Evolutionary conservation across 2,888 invertebrate species (phyloP), one percentile per base, ranked within the genome.

Genomic region (Dromius quadrimaculatus): DNA sequence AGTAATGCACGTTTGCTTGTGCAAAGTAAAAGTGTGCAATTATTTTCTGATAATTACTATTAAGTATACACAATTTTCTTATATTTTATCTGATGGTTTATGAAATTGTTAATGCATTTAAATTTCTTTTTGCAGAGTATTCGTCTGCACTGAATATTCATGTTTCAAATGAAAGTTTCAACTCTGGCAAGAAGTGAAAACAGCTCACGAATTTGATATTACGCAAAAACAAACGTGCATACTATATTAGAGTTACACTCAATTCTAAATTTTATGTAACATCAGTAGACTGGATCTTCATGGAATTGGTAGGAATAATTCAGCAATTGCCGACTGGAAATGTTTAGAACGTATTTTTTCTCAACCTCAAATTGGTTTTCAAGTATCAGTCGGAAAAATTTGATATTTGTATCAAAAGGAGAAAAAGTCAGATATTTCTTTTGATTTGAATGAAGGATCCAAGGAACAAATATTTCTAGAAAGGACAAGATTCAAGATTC

Each of bases 81-180:
- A 54, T 11, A 28, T 28, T 41, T 54, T 23, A 54, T 54, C 50
- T 28, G 19, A 28, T 54, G 15, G 9, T 54, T 54, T 28, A 5
- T 28, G 11, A 15, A 54, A 54, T 41, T 2, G 41, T 11, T 1
- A 15, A 11, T 41, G 15, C 41, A 41, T 15, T 54, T 54, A 54
- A 54, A 54, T 54, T 54, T 54, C 50, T 23, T 54, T 54, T 54
- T 9, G 13, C 23, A 23, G 28, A 28, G 11, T 54, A 54, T 28
- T 28, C 50, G 28, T 28, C 28, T 22, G 23, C 5, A 47, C 28
- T 54, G 32, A 54, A 54, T 54, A 54, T 54, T 54, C 50, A 54
- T 54, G 47, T 11, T 15, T 11, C 50, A 54, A 54, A 54, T 23
- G 50, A 54, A 54, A 54, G 50, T 32, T 54, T 23, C n/a, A n/a